Evolutionary conservation across 2,113 vertebrate genomes (phyloP).

Genomic region (Cygnus buccinator): DNA sequence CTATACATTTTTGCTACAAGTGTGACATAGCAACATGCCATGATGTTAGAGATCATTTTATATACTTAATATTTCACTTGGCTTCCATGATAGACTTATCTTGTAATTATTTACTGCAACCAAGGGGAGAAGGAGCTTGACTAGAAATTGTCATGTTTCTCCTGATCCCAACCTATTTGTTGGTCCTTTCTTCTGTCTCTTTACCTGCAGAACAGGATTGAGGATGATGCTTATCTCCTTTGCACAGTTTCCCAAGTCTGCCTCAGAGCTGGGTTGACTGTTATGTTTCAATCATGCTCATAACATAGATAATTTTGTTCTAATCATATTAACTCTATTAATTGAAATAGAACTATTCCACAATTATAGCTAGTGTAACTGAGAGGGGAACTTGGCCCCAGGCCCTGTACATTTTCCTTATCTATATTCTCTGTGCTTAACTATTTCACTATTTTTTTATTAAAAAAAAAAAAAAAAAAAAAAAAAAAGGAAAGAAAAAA

Average conservation of each 20-base stretch:
- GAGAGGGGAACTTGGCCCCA: conserved; percentile 39
- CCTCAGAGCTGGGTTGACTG: neutral
- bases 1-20: neutral
- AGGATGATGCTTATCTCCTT: neutral
- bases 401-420: conserved; percentile 3
- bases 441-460: conserved; percentile 4
- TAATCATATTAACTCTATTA: conserved; percentile 49
- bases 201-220: neutral
- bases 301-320: neutral
- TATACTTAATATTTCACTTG: neutral
- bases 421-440: neutral
- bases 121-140: neutral
- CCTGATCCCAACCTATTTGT: neutral
- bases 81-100: neutral
- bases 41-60: neutral
- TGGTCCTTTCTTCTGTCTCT: neutral
- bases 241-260: neutral
- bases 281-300: conserved; percentile 5
- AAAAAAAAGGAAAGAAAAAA: neutral
- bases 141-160: neutral
- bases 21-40: neutral
- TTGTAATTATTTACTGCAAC: neutral
- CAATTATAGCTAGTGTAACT: conserved; percentile 27
- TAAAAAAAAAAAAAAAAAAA: neutral
- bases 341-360: conserved; percentile 47